These are phyloP conservation scores for Platichthys flesus DNA, from an alignment of 2,113 vertebrate genomes.

Conservation along the genomic window DNA sequence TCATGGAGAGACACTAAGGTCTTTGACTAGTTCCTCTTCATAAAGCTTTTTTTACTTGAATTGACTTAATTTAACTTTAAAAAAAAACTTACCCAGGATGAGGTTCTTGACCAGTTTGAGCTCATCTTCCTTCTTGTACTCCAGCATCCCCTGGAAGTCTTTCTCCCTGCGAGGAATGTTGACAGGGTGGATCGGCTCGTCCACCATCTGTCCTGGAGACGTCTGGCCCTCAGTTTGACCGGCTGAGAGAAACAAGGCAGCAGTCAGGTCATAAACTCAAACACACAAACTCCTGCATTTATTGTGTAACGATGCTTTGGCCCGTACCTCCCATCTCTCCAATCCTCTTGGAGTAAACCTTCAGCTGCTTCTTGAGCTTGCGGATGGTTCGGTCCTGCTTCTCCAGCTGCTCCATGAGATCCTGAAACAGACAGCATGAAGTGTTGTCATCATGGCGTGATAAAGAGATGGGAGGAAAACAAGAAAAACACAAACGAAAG, in stretches of 20 bases:
- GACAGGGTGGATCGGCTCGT: slow-evolving; percentile 95
- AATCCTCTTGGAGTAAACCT: slow-evolving; percentile 98
- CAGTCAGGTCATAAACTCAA: not conserved
- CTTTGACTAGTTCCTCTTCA: no score
- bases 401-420: slow-evolving; percentile 98
- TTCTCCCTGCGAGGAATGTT: slow-evolving; percentile 99
- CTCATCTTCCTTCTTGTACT: slow-evolving; percentile 98
- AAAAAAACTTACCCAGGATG: slow-evolving; percentile 85
- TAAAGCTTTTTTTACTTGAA: no score
- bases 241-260: slow-evolving; percentile 53
- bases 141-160: slow-evolving; percentile 99
- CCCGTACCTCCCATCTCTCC: slow-evolving; percentile 95
- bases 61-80: not conserved
- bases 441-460: slow-evolving; percentile 3
- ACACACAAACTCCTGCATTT: not conserved
- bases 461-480: not conserved
- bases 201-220: slow-evolving; percentile 95
- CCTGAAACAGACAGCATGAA: slow-evolving; percentile 75
- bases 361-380: slow-evolving; percentile 98
- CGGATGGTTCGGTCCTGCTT: slow-evolving; percentile 99
- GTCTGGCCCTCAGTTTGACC: slow-evolving; percentile 92
- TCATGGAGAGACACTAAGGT: no score
- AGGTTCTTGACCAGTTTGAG: slow-evolving; percentile 97
- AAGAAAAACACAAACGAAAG: not conserved
- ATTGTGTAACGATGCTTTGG: not conserved